A percentile compares a stretch with the other conserved stretches of the same genome.
Conservation (phyloP, 2,797 vertebrate species). For the Mormyrus proboscirostris region DNA sequence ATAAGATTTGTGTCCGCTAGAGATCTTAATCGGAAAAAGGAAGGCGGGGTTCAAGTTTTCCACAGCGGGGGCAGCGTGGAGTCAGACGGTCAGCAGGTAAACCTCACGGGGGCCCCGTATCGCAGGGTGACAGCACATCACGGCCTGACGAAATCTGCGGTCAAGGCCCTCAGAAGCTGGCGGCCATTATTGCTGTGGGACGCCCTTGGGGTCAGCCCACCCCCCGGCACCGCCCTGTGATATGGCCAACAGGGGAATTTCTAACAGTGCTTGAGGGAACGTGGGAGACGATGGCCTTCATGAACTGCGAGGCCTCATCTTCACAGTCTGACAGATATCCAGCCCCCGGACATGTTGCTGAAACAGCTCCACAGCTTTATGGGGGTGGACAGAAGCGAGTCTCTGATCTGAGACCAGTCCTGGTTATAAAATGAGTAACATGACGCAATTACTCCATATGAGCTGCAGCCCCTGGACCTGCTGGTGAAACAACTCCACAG, state of each 20-base stretch:
- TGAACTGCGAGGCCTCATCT: background rate
- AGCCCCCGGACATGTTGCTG: background rate
- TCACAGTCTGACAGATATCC: background rate
- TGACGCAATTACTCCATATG: background rate
- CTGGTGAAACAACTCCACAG: background rate
- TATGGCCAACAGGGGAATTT: background rate
- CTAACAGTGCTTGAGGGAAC: background rate
- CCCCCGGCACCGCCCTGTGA: background rate
- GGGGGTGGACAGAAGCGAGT: background rate
- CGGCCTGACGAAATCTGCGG: background rate
- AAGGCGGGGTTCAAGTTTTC: background rate
- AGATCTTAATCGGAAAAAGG: background rate
- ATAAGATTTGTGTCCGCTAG: background rate
- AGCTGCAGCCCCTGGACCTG: background rate
- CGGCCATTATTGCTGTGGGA: background rate
- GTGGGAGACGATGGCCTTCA: slow-evolving; percentile 3
- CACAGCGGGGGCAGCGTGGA: background rate
- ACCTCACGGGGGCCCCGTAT: background rate
- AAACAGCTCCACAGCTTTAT: background rate
- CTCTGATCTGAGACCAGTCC: background rate
- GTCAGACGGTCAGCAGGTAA: background rate
- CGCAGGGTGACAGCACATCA: background rate
- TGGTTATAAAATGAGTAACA: background rate
- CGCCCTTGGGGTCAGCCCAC: background rate
- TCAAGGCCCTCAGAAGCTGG: background rate